A percentile compares a stretch with the other conserved stretches of the same genome.
phyloP scores from a whole-genome alignment of 2,113 vertebrate species.

The Rhea americana region DNA sequence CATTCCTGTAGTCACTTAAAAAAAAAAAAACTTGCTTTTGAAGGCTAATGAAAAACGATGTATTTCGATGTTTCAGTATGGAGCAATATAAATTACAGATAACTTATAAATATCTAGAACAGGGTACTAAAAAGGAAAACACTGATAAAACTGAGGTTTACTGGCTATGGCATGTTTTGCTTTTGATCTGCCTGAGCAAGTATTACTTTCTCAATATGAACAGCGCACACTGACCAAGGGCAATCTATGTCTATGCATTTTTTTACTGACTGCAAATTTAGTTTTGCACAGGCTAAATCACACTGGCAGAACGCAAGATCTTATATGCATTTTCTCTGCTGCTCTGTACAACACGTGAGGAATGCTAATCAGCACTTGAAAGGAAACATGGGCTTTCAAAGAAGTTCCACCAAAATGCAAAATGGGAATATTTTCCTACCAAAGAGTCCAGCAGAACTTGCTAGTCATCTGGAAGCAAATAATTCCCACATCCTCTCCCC shows the following conservation, averaged over 20 bases:
- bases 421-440: constrained; percentile 10
- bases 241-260: constrained; percentile 22
- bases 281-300: constrained; percentile 15
- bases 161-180: neutral
- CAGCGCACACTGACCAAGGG: constrained; percentile 16
- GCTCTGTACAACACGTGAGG: neutral
- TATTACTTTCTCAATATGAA: neutral
- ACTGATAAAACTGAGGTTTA: constrained; percentile 9
- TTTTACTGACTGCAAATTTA: constrained; percentile 16
- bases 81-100: neutral
- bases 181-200: constrained; percentile 50
- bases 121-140: constrained; percentile 31
- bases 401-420: constrained; percentile 4
- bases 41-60: constrained; percentile 3
- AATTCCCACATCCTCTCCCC: neutral
- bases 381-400: constrained; percentile 7
- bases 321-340: constrained; percentile 48
- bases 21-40: neutral
- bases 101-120: constrained; percentile 43
- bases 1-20: neutral
- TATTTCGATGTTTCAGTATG: constrained; percentile 35
- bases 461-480: neutral
- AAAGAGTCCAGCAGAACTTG: neutral
- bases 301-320: constrained; percentile 14
- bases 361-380: constrained; percentile 68